Conservation (phyloP, 2,888 invertebrate genomes). For the Drosophila demipolita region DNA sequence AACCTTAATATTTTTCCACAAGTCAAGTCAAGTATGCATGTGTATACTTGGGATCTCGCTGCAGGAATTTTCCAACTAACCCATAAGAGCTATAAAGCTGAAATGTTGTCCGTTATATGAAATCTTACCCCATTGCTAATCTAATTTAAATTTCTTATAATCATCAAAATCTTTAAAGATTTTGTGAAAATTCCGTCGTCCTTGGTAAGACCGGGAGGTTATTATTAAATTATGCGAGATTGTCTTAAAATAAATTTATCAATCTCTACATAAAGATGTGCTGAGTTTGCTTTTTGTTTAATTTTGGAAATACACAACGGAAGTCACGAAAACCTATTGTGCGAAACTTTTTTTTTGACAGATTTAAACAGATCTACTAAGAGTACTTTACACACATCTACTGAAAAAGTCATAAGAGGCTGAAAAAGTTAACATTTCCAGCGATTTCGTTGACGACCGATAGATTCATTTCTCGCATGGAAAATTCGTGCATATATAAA, state of each 20-base stretch:
- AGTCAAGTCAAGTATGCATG: not conserved
- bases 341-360: not conserved
- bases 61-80: not conserved
- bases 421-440: not conserved
- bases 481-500: no score
- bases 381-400: not conserved
- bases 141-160: not conserved
- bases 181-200: not conserved
- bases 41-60: not conserved
- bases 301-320: not conserved
- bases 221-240: not conserved
- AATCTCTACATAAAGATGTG: no score
- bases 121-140: not conserved
- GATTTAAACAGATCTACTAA: not conserved
- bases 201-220: not conserved
- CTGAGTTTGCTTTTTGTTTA: not conserved
- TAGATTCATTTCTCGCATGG: not conserved
- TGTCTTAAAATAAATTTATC: no score
- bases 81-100: not conserved
- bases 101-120: no score
- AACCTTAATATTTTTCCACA: not conserved
- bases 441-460: not conserved
- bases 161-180: not conserved
- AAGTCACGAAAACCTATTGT: not conserved
- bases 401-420: not conserved